phyloP scores from a whole-genome alignment of 2,113 vertebrate genomes.

The Uria aalge region DNA sequence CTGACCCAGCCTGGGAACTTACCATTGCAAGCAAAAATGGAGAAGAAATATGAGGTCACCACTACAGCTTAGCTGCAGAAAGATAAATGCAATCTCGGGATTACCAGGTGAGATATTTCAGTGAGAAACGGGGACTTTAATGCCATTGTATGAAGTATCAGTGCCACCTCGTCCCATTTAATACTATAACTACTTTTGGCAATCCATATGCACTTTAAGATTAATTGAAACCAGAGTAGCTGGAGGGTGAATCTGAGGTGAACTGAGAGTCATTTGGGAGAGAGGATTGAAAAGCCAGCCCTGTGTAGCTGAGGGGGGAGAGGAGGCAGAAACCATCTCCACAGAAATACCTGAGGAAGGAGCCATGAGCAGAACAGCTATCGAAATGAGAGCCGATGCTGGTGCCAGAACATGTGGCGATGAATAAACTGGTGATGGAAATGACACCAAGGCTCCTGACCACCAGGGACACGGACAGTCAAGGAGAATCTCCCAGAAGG shows the following conservation, averaged over 20 bases:
- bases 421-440: not conserved
- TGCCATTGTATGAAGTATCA: not conserved
- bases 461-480: not conserved
- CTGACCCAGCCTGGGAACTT: not conserved
- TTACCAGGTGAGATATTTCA: not conserved
- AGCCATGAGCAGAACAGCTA: not conserved
- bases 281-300: slow-evolving; percentile 21
- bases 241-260: not conserved
- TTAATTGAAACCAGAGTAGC: not conserved
- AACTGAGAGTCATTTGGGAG: slow-evolving; percentile 12
- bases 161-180: not conserved
- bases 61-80: not conserved
- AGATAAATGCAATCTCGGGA: not conserved
- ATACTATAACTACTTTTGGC: not conserved
- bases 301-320: not conserved
- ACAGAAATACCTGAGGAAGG: not conserved
- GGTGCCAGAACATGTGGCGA: not conserved
- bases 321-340: not conserved
- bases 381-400: not conserved
- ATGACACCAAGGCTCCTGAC: not conserved
- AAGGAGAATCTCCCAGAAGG: not conserved
- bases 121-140: not conserved
- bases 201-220: not conserved
- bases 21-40: not conserved
- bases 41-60: not conserved